These are phyloP conservation scores for Nomada goodeniana DNA, from an alignment of 2,888 invertebrate genomes.

Conservation along the genomic window DNA sequence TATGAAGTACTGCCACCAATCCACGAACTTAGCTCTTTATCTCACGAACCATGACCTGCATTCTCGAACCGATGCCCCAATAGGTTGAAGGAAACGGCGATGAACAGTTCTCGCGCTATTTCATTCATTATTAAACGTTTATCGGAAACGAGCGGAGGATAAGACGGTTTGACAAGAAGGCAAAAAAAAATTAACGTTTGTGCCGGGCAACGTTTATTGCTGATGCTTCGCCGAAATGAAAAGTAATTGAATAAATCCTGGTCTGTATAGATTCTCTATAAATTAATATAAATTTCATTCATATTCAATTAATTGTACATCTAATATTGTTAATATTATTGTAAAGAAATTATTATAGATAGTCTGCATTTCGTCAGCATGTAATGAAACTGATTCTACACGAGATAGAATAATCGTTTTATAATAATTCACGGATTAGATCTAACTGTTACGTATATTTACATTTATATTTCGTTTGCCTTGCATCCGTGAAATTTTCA, in stretches of 20 bases:
- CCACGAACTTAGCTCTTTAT: constrained; percentile 47
- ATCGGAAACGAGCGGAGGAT: constrained; percentile 10
- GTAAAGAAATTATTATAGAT: too few relatives aligned
- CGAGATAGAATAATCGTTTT: too few relatives aligned
- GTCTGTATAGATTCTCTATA: too few relatives aligned
- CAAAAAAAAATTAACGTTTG: too few relatives aligned
- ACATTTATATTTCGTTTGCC: too few relatives aligned
- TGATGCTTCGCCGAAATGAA: too few relatives aligned
- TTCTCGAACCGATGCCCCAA: constrained; percentile 39
- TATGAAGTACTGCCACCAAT: constrained; percentile 42
- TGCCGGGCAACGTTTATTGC: neutral
- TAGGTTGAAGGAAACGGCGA: constrained; percentile 15
- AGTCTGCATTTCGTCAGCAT: too few relatives aligned
- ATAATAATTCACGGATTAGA: too few relatives aligned
- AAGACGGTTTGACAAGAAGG: constrained; percentile 10
- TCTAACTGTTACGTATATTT: too few relatives aligned
- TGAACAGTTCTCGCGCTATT: constrained; percentile 12
- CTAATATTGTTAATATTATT: too few relatives aligned
- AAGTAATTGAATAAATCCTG: neutral
- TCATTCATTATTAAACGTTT: constrained; percentile 20
- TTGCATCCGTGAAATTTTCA: too few relatives aligned
- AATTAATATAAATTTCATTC: neutral
- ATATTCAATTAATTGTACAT: neutral
- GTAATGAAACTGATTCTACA: too few relatives aligned
- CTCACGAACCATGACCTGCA: constrained; percentile 54